Conservation (phyloP, 1,140 invertebrate species). For the Colletes gigas region DNA sequence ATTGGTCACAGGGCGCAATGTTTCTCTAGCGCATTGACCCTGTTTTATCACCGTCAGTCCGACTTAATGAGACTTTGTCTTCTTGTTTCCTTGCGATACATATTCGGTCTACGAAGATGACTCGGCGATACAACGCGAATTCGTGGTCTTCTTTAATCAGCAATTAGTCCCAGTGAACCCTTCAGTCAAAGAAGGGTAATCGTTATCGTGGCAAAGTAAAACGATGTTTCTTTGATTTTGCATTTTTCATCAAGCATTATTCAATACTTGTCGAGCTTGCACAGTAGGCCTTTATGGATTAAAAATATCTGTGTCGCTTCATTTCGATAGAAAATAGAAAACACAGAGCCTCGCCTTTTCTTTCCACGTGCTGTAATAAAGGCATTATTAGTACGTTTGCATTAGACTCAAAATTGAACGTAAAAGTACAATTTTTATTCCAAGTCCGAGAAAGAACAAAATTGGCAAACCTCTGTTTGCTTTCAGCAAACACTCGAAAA, state of each 20-base stretch:
- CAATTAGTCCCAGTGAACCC: background rate
- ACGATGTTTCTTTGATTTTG: background rate
- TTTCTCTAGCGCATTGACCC: conserved; percentile 38
- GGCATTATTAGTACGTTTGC: no score
- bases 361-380: no score
- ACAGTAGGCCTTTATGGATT: background rate
- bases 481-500: background rate
- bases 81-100: background rate
- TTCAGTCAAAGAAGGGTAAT: background rate
- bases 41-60: conserved; percentile 46
- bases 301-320: background rate
- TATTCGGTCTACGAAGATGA: conserved; percentile 8
- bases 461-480: background rate
- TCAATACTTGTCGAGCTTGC: no score
- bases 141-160: conserved; percentile 18
- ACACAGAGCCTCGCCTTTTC: no score
- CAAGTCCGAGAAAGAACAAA: background rate
- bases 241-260: no score
- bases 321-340: no score
- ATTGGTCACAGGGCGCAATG: conserved; percentile 23
- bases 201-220: background rate
- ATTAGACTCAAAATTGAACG: no score
- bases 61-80: conserved; percentile 64
- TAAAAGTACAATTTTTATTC: background rate
- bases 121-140: conserved; percentile 11